Evolutionary conservation across 2,888 invertebrate species (phyloP), one percentile per base, ranked within the genome.

Genomic region (Hirtodrosophila trivittata): DNA sequence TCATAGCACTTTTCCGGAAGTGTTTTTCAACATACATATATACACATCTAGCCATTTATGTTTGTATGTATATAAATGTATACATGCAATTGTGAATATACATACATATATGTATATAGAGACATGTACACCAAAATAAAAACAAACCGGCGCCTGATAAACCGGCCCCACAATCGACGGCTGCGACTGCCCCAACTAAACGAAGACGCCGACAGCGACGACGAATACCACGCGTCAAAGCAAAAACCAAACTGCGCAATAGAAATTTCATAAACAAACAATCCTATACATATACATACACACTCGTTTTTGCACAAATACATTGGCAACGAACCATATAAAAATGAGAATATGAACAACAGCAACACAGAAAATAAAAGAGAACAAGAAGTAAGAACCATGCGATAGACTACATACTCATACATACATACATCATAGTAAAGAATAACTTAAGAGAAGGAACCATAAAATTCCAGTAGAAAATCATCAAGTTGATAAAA

Each of bases 181-280:
- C 49, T 30, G 75, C 59, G 66, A 65, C 75, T 70, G 71, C 74
- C 69, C 39, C 74, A 71, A 73, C 63, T 26, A 43, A 41, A 21
- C 13, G 39, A 42, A 43, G 25, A 37, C 43, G 43, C 10, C 10
- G 25, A 21, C 45, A 35, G 3, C 14, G 35, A 10, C 41, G 35
- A n/a, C 38, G 49, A 21, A 51, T 18, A 32, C 28, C 39, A 37
- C 35, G 66, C 57, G 60, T 60, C 73, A 66, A 60, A 45, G 80
- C 66, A 63, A 65, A 69, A 85, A 73, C 66, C 64, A 71, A 83
- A 86, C 86, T 83, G 81, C 86, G 86, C 86, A 86, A 83, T 86
- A 83, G 80, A 81, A 81, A 80, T 75, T 81, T 82, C 57, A 85
- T 70, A 80, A 82, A 82, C 75, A 81, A 82, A 81, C 77, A 66